Conservation (phyloP, 2,888 invertebrate genomes). For the Amphiduros pacificus region DNA sequence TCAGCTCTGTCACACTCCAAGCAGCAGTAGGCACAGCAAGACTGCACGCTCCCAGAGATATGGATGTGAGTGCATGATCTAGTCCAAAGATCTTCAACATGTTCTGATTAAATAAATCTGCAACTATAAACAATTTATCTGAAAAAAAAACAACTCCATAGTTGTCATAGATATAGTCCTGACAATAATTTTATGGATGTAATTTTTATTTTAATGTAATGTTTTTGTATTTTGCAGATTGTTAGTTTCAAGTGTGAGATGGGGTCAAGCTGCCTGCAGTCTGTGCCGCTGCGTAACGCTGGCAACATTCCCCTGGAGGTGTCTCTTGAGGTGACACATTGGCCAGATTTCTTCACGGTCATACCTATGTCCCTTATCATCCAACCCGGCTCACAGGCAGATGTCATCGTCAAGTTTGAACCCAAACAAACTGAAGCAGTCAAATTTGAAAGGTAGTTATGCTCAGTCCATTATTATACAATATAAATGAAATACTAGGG, state of each 20-base stretch:
- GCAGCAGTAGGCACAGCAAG: slow-evolving; percentile 40
- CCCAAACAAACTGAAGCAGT: background rate
- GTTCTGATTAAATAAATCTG: too few species aligned
- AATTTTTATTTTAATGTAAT: background rate
- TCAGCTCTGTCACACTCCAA: slow-evolving; percentile 34
- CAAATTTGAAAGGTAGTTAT: slow-evolving; percentile 5
- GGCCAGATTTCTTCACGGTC: slow-evolving; percentile 38
- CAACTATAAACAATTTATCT: too few species aligned
- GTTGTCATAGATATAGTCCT: background rate
- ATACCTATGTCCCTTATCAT: slow-evolving; percentile 33
- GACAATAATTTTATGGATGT: too few species aligned
- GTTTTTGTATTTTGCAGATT: slow-evolving; percentile 19
- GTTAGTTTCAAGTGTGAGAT: slow-evolving; percentile 28
- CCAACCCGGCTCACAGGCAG: slow-evolving; percentile 34
- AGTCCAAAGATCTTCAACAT: too few species aligned
- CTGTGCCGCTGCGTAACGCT: slow-evolving; percentile 41
- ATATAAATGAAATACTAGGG: too few species aligned
- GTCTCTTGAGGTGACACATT: slow-evolving; percentile 34
- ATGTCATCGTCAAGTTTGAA: slow-evolving; percentile 28
- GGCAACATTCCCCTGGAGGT: slow-evolving; percentile 46
- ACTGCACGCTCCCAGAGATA: slow-evolving; percentile 22
- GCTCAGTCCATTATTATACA: background rate
- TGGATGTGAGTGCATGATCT: slow-evolving; percentile 13
- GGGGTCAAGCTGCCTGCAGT: slow-evolving; percentile 27
- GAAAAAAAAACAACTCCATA: too few species aligned